Percentiles rank a stretch among this genome's conserved stretches.
These are phyloP conservation scores for Pipistrellus pygmaeus DNA, from an alignment of 2,797 vertebrate species.

Conservation along the genomic window DNA sequence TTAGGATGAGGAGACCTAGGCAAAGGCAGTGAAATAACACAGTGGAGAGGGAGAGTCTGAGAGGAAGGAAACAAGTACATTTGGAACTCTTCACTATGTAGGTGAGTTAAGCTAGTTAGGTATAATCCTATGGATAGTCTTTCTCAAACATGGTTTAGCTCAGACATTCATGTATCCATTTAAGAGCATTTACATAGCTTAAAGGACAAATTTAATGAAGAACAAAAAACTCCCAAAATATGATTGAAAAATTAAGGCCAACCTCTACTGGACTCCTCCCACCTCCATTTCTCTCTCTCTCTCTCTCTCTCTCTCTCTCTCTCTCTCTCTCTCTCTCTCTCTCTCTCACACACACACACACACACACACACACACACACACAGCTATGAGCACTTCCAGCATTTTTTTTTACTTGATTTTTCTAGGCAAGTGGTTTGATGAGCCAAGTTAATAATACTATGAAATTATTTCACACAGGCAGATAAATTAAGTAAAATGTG, in stretches of 20 bases:
- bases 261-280: no score
- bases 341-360: background rate
- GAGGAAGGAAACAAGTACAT: background rate
- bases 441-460: background rate
- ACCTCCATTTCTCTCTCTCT: background rate
- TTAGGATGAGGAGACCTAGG: background rate
- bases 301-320: background rate
- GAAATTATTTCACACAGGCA: constrained; percentile 15
- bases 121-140: background rate
- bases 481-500: constrained; percentile 7
- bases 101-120: background rate
- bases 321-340: background rate
- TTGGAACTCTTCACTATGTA: background rate
- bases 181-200: background rate
- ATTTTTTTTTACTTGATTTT: constrained; percentile 41
- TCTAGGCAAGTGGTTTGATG: background rate
- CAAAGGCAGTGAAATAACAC: background rate
- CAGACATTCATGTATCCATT: background rate
- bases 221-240: background rate
- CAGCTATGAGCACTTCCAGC: background rate
- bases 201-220: background rate
- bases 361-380: background rate
- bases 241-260: background rate
- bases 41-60: background rate
- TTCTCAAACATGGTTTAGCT: background rate